Evolutionary conservation across 2,888 invertebrate species (phyloP).

Genomic region (Abscondita cerata): DNA sequence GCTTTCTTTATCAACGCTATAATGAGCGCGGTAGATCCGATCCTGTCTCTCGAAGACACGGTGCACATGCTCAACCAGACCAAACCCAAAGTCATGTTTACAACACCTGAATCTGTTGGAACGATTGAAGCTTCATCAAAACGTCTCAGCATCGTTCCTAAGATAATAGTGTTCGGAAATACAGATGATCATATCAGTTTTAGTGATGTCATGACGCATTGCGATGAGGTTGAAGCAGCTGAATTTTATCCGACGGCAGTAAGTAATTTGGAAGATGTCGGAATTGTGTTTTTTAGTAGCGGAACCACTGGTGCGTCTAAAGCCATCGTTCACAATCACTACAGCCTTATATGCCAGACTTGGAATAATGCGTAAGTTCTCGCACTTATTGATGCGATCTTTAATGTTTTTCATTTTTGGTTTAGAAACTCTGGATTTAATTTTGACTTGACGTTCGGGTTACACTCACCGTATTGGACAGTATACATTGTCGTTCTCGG

Average conservation of each 20-base stretch:
- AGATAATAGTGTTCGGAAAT: conserved; percentile 42
- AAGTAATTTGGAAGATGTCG: conserved; percentile 40
- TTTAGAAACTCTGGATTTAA: background rate
- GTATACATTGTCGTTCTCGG: background rate
- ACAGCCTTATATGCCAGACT: conserved; percentile 18
- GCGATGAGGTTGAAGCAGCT: conserved; percentile 29
- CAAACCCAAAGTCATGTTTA: conserved; percentile 27
- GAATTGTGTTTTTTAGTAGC: conserved; percentile 50
- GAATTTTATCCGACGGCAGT: conserved; percentile 40
- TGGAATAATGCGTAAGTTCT: conserved; percentile 4
- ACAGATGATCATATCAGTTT: conserved; percentile 35
- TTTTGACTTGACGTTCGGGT: conserved; percentile 9
- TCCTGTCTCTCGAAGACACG: conserved; percentile 40
- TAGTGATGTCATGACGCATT: conserved; percentile 31
- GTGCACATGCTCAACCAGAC: conserved; percentile 42
- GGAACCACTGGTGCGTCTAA: conserved; percentile 55
- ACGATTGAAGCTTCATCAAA: conserved; percentile 34
- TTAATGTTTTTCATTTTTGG: background rate
- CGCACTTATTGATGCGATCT: too few relatives aligned
- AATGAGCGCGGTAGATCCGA: conserved; percentile 46
- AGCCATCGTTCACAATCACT: conserved; percentile 49
- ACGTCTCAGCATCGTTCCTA: conserved; percentile 24
- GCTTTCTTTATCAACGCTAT: conserved; percentile 58
- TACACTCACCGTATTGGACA: conserved; percentile 1
- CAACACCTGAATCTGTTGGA: conserved; percentile 19